Conservation (phyloP, 2,113 vertebrate genomes). For the Eptatretus burgeri region DNA sequence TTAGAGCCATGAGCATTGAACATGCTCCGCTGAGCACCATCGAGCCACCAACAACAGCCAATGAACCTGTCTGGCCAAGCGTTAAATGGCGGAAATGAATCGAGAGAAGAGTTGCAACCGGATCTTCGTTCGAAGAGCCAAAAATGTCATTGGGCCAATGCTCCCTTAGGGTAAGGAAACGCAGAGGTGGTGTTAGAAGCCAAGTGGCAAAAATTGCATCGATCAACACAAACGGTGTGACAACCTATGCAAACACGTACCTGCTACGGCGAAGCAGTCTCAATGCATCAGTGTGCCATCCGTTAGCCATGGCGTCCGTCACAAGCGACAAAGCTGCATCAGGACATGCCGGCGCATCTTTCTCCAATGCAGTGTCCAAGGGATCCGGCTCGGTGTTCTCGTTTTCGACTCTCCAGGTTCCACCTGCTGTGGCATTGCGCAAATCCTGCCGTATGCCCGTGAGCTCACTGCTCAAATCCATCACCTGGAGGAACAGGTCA, state of each 20-base stretch:
- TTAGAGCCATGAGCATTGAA: no score
- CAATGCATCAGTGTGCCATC: neutral
- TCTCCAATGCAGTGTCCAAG: no score
- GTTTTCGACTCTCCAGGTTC: no score
- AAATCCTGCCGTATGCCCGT: no score
- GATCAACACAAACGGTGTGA: neutral
- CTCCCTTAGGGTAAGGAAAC: constrained; percentile 20
- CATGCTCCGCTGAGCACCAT: constrained; percentile 19
- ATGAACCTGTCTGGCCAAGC: constrained; percentile 60
- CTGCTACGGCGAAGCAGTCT: neutral
- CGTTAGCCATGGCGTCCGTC: neutral
- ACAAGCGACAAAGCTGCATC: neutral
- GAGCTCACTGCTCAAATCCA: no score
- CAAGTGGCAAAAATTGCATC: neutral
- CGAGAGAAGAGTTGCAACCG: constrained; percentile 59
- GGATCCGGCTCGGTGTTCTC: no score
- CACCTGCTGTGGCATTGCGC: no score
- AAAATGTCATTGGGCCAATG: constrained; percentile 89
- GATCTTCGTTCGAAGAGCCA: constrained; percentile 46
- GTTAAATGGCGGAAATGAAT: constrained; percentile 95
- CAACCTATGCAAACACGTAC: neutral
- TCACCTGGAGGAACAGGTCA: no score
- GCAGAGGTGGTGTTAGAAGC: neutral
- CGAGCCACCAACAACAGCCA: constrained; percentile 45
- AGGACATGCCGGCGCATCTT: neutral